Evolutionary conservation across 2,888 invertebrate genomes (phyloP).

Genomic region (Ectemnius continuus): DNA sequence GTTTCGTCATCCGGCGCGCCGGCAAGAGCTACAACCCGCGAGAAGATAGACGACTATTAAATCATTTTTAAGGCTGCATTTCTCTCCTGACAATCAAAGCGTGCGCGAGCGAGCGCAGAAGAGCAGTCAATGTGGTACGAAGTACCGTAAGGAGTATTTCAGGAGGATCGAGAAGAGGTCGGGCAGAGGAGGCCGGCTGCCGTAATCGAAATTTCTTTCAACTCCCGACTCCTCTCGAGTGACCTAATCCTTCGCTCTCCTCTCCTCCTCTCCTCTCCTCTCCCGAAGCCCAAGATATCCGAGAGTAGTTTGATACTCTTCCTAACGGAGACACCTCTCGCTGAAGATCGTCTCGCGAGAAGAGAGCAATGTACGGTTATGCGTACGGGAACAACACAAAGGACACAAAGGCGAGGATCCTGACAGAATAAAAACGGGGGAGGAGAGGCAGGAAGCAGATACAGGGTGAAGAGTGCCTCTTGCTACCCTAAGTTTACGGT

Average conservation of each 20-base stretch:
- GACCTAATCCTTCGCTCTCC: no score
- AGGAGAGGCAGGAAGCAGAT: constrained; percentile 51
- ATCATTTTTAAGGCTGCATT: constrained; percentile 45
- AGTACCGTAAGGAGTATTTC: constrained; percentile 59
- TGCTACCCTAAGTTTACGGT: constrained; percentile 24
- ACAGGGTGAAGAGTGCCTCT: constrained; percentile 30
- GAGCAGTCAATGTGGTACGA: constrained; percentile 54
- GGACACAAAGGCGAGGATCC: constrained; percentile 14
- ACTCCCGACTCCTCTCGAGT: constrained; percentile 3
- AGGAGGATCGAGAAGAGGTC: constrained; percentile 14
- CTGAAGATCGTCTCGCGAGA: constrained; percentile 7
- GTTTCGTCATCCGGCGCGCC: constrained; percentile 18
- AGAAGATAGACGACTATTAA: constrained; percentile 51
- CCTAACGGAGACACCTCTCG: no score
- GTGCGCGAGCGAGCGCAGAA: constrained; percentile 17
- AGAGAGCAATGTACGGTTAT: constrained; percentile 27
- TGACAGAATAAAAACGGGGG: constrained; percentile 29
- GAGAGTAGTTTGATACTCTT: no score
- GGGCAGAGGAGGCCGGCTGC: constrained; percentile 17
- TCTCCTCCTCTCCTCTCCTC: no score
- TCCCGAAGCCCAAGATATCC: no score
- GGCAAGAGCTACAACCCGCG: constrained; percentile 25
- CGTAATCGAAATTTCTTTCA: background rate
- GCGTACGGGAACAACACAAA: constrained; percentile 15
- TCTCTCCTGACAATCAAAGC: constrained; percentile 33